Conservation (phyloP, 2,113 vertebrate genomes). For the Typhlomys cinereus region DNA sequence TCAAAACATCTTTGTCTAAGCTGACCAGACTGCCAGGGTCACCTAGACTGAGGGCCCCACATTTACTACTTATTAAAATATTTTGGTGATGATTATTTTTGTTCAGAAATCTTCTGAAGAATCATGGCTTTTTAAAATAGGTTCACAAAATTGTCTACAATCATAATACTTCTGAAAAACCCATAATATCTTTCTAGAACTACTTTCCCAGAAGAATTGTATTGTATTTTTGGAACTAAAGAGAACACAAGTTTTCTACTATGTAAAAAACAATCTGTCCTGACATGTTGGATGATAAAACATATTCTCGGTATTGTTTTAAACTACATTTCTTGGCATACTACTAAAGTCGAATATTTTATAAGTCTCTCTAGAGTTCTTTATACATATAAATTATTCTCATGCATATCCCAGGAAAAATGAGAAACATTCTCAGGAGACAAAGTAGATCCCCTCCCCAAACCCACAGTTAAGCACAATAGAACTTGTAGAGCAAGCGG, state of each 20-base stretch:
- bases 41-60: no score
- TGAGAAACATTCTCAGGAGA: not conserved
- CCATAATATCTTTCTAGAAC: not conserved
- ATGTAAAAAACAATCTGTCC: not conserved
- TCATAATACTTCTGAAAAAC: not conserved
- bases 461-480: not conserved
- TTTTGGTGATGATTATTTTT: not conserved
- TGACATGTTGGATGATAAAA: not conserved
- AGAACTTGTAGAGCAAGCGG: not conserved
- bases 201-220: not conserved
- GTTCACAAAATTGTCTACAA: not conserved
- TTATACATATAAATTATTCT: slow-evolving; percentile 2
- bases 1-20: no score
- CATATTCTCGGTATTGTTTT: not conserved
- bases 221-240: not conserved
- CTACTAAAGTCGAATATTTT: not conserved
- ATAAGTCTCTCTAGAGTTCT: not conserved
- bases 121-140: not conserved
- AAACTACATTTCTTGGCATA: slow-evolving; percentile 16
- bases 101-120: not conserved
- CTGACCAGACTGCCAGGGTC: no score
- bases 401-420: not conserved
- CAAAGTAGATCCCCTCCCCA: not conserved
- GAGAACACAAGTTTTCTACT: not conserved
- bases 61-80: not conserved